Conservation (phyloP, 2,888 invertebrate genomes). For the Oxytorus armatus region DNA sequence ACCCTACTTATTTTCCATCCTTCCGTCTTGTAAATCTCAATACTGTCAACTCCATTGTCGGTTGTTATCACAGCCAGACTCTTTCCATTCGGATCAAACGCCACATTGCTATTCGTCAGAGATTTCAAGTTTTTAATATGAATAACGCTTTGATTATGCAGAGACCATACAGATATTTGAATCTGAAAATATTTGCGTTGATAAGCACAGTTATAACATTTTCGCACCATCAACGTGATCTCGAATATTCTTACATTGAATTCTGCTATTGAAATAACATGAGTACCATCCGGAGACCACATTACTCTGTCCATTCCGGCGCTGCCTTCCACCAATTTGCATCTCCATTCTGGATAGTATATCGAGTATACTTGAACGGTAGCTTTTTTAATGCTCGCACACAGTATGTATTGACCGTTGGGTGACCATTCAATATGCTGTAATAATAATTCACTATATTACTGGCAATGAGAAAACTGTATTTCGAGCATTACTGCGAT, state of each 20-base stretch:
- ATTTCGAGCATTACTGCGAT: background rate
- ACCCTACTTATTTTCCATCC: conserved; percentile 81
- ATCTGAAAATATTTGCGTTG: conserved; percentile 78
- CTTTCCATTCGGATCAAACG: conserved; percentile 76
- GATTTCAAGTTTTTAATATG: conserved; percentile 80
- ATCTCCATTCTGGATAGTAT: conserved; percentile 85
- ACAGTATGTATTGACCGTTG: conserved; percentile 81
- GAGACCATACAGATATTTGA: conserved; percentile 80
- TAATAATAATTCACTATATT: conserved; percentile 33
- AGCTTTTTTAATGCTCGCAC: conserved; percentile 78
- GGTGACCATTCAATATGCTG: conserved; percentile 82
- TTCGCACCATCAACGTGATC: background rate
- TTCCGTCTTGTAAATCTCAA: conserved; percentile 80
- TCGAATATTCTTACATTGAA: conserved; percentile 83
- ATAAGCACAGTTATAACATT: background rate
- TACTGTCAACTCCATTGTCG: conserved; percentile 73
- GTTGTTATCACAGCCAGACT: conserved; percentile 76
- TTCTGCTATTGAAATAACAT: conserved; percentile 85
- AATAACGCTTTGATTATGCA: conserved; percentile 74
- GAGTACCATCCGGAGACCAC: conserved; percentile 86
- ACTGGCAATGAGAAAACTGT: too few species aligned
- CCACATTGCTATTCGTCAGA: conserved; percentile 71
- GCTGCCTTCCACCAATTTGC: conserved; percentile 86
- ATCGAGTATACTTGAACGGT: conserved; percentile 85
- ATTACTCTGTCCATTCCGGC: conserved; percentile 84